phyloP scores from a whole-genome alignment of 2,113 vertebrate species.

The Macrotis lagotis region DNA sequence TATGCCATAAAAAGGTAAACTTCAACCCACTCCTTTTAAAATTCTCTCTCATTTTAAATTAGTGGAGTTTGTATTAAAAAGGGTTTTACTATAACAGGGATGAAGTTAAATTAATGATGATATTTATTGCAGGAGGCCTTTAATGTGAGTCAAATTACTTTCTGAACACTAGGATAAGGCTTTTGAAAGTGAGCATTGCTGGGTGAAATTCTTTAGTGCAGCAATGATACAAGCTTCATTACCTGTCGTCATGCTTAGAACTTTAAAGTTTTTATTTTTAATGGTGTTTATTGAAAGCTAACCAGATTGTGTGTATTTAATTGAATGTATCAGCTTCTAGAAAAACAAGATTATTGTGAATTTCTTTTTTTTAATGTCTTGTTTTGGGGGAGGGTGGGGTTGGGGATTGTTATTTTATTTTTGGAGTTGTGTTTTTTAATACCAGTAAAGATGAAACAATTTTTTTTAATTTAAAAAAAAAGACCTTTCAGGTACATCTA shows the following conservation, averaged over 20 bases:
- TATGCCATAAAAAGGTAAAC: background rate
- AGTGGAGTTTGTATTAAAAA: slow-evolving; percentile 41
- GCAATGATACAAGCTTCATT: slow-evolving; percentile 65
- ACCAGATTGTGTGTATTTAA: slow-evolving; percentile 74
- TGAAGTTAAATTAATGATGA: slow-evolving; percentile 68
- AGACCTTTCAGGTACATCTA: slow-evolving; percentile 55
- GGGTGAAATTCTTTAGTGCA: slow-evolving; percentile 58
- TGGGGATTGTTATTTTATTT: background rate
- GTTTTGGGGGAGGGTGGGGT: slow-evolving; percentile 43
- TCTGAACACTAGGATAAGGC: slow-evolving; percentile 49
- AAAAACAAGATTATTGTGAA: slow-evolving; percentile 65
- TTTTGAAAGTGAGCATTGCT: slow-evolving; percentile 57
- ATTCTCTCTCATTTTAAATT: slow-evolving; percentile 40
- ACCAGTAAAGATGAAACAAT: slow-evolving; percentile 56
- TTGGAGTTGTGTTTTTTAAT: background rate
- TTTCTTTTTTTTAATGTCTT: slow-evolving; percentile 59
- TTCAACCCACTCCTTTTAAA: background rate
- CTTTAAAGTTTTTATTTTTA: slow-evolving; percentile 56
- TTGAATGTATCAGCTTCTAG: slow-evolving; percentile 77
- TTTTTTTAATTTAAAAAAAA: slow-evolving; percentile 50
- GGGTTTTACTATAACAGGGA: slow-evolving; percentile 40
- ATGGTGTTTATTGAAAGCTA: slow-evolving; percentile 70
- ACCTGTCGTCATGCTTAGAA: slow-evolving; percentile 56
- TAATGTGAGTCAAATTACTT: slow-evolving; percentile 54
- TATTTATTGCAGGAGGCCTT: slow-evolving; percentile 55